Evolutionary conservation across 64 coral and sea anemone genomes (phyloP), one percentile per base, ranked within the genome.

Genomic region (Pachyseris speciosa): DNA sequence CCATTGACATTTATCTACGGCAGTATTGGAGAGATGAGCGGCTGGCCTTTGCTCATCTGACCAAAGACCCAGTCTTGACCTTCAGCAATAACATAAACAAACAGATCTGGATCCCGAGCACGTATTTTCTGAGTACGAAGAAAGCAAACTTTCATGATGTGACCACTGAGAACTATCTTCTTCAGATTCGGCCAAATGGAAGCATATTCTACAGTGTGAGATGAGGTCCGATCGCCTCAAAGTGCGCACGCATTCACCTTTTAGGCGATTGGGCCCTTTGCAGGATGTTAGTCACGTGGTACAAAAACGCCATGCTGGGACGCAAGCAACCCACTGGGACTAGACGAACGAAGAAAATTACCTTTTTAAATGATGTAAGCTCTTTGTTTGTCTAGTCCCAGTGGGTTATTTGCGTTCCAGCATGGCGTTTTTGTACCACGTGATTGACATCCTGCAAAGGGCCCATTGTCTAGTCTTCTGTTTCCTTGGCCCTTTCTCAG

Each of bases 111-210:
- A 52, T 96, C 10, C 94, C 94, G 8, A 96, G 90, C 15, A 96
- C 94, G 8, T 96, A 96, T 50, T 96, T 96, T 20, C 37, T 96
- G 9, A 81, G 57, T 2, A 96, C 94, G 4, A 96, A 96, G 45
- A 96, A 89, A n/a, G 94, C 94, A 5, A 93, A 96, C 51, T 89
- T 96, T 19, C 94, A 96, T 60, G 94, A 96, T 78, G 94, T 96
- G n/a, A 96, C 94, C 32, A 96, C 94, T 1, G 94, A 93, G 25
- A 96, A 96, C 36, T 96, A 96, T 32, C 70, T 96, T 24, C 50
- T 96, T 43, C 94, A 96, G 84, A 91, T 96, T 37, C 50, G 50
- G 55, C 94, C 94, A 1, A 75, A 84, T 59, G 94, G 94, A 71
- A 92, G 86, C 34, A 34, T 96, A 12, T 96, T 96, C 50, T 96